Evolutionary conservation across 1,140 invertebrate species (phyloP).

Genomic region (Theocolax elegans): DNA sequence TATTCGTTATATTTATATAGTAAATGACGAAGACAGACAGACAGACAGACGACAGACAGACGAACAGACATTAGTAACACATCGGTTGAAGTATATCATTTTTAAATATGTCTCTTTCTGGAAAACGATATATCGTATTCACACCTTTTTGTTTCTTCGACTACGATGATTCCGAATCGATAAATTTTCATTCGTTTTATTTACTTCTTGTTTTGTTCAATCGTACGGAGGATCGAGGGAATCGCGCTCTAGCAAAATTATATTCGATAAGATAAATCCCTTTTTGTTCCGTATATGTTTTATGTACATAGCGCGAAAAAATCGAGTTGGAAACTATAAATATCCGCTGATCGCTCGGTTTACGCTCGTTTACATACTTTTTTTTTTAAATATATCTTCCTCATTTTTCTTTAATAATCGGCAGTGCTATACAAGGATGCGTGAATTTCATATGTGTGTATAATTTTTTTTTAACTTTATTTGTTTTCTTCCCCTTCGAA

Average conservation of each 20-base stretch:
- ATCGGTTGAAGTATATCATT: slow-evolving; percentile 27
- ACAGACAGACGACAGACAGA: slow-evolving; percentile 64
- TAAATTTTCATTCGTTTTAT: not conserved
- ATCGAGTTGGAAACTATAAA: slow-evolving; percentile 15
- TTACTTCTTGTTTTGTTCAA: not conserved
- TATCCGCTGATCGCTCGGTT: not conserved
- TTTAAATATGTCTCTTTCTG: not conserved
- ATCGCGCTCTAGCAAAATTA: slow-evolving; percentile 20
- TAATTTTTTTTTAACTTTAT: slow-evolving; percentile 5
- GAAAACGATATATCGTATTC: not conserved
- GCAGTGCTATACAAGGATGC: slow-evolving; percentile 37
- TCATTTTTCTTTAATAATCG: slow-evolving; percentile 10
- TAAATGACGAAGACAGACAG: slow-evolving; percentile 59
- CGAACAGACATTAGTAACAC: slow-evolving; percentile 59
- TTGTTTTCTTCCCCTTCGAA: not conserved
- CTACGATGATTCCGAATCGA: slow-evolving; percentile 3
- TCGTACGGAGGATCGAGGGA: slow-evolving; percentile 21
- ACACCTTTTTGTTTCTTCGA: not conserved
- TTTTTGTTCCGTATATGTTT: not conserved
- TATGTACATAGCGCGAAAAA: slow-evolving; percentile 17
- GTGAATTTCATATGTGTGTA: slow-evolving; percentile 2
- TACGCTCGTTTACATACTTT: not conserved
- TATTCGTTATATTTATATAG: slow-evolving; percentile 52
- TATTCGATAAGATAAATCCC: not conserved
- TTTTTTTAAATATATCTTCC: not conserved